Evolutionary conservation across 2,113 vertebrate species (phyloP).

Genomic region (Anolis carolinensis): DNA sequence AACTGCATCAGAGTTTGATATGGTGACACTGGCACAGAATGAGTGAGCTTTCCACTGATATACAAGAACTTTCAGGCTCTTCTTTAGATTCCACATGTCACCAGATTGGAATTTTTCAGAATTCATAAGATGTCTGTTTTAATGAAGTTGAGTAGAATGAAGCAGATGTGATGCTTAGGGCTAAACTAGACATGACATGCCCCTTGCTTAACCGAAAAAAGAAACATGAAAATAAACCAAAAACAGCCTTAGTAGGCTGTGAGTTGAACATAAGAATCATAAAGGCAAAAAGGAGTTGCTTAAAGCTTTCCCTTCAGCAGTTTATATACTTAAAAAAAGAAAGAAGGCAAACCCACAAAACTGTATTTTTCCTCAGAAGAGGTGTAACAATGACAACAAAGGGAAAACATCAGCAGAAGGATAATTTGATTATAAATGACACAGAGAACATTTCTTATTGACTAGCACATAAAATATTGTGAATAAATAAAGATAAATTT

Average conservation of each 20-base stretch:
- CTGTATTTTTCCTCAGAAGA: not conserved
- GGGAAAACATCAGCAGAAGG: not conserved
- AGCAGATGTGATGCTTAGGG: constrained; percentile 13
- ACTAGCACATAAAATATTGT: not conserved
- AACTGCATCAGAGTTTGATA: not conserved
- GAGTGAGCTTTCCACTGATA: not conserved
- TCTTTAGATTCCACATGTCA: not conserved
- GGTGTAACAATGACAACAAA: not conserved
- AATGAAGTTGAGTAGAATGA: not conserved
- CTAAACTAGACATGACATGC: constrained; percentile 5
- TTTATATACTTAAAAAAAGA: not conserved
- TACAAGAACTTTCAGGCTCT: not conserved
- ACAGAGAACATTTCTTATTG: not conserved
- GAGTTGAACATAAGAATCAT: not conserved
- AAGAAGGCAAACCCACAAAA: not conserved
- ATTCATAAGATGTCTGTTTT: constrained; percentile 8
- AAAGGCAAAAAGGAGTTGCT: not conserved
- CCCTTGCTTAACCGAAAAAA: not conserved
- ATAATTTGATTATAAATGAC: not conserved
- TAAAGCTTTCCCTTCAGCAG: not conserved
- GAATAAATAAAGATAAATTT: not conserved
- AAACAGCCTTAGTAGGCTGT: not conserved
- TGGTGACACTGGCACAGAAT: not conserved
- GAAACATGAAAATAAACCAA: not conserved
- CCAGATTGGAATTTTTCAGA: constrained; percentile 7